phyloP scores from a whole-genome alignment of 2,888 invertebrate genomes.

The Conistra vaccinii region DNA sequence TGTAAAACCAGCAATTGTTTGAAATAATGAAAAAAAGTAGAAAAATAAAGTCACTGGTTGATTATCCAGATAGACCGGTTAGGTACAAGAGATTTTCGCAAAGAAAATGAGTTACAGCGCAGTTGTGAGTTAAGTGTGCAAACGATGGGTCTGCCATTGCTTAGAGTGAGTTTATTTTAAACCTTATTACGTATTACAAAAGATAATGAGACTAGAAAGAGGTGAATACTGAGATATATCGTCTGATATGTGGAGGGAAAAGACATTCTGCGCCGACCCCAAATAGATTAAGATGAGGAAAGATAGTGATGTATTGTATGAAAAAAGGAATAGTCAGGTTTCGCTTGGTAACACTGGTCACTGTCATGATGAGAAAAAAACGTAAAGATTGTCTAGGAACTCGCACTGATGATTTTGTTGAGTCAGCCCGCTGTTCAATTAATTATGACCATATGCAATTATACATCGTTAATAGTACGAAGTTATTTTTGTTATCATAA shows the following conservation, averaged over 20 bases:
- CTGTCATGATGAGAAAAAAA: conserved; percentile 8
- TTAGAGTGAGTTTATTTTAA: conserved; percentile 76
- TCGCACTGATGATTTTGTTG: not conserved
- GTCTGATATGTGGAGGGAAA: not conserved
- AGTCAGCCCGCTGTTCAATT: not conserved
- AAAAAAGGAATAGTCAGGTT: not conserved
- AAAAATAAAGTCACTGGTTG: conserved; percentile 52
- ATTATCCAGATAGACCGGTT: conserved; percentile 79
- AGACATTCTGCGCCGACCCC: not conserved
- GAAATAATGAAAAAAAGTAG: conserved; percentile 38
- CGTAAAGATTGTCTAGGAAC: not conserved
- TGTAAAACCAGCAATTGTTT: conserved; percentile 56
- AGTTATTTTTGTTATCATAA: not conserved
- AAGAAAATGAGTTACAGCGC: conserved; percentile 55
- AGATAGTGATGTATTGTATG: not conserved
- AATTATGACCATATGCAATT: not conserved
- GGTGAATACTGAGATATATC: not conserved
- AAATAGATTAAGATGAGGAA: not conserved
- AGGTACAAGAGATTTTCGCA: conserved; percentile 69
- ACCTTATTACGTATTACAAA: not conserved
- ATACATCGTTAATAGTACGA: not conserved
- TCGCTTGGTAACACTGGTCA: not conserved
- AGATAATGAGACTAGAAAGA: not conserved
- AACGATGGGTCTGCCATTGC: conserved; percentile 80
- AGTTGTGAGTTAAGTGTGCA: conserved; percentile 66